phyloP scores from a whole-genome alignment of 2,797 vertebrate species.

The Cryptoprocta ferox region DNA sequence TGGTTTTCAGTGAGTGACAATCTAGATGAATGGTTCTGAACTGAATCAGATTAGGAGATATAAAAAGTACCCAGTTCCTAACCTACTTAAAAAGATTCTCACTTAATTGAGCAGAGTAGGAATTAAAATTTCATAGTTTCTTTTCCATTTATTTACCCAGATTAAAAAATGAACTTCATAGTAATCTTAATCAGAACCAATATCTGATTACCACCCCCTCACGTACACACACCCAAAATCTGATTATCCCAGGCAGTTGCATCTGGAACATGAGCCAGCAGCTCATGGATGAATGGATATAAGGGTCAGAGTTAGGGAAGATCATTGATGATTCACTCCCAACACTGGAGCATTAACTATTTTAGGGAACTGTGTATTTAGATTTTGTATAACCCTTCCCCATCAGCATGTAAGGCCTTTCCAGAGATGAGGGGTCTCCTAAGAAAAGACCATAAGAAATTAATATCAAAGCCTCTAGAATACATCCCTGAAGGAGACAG shows the following conservation, averaged over 20 bases:
- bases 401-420: not conserved
- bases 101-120: not conserved
- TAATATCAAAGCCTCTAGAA: not conserved
- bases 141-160: not conserved
- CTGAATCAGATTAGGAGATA: not conserved
- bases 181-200: not conserved
- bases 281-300: not conserved
- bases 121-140: not conserved
- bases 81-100: not conserved
- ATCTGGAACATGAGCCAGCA: not conserved
- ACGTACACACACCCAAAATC: not conserved
- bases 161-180: not conserved
- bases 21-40: not conserved
- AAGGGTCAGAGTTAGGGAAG: not conserved
- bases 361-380: not conserved
- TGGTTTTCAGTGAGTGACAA: not conserved
- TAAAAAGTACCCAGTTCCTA: not conserved
- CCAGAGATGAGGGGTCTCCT: not conserved
- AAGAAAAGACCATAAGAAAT: not conserved
- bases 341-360: not conserved
- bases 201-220: not conserved
- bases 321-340: not conserved
- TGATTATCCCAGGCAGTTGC: not conserved
- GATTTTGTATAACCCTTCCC: not conserved
- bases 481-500: not conserved